Evolutionary conservation across 2,888 invertebrate species (phyloP).

Genomic region (Pristionchus mayeri): DNA sequence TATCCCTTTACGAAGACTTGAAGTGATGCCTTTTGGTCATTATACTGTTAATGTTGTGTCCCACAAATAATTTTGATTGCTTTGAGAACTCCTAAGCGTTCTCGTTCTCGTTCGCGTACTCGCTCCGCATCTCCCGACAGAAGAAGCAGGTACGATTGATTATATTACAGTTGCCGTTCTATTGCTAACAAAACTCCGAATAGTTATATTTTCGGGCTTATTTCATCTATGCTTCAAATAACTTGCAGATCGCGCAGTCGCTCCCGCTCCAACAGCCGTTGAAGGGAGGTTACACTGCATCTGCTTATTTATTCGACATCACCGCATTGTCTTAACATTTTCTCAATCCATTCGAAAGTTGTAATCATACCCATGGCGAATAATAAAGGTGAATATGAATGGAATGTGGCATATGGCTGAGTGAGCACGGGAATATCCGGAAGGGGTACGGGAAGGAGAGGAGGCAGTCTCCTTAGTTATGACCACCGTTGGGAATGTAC

Average conservation of each 20-base stretch:
- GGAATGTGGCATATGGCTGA: conserved; percentile 24
- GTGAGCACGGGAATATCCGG: conserved; percentile 38
- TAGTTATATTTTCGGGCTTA: too few species aligned
- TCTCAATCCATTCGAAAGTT: background rate
- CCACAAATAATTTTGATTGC: background rate
- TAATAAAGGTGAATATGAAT: conserved; percentile 16
- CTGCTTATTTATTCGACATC: background rate
- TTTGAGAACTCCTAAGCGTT: conserved; percentile 17
- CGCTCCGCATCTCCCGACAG: conserved; percentile 45
- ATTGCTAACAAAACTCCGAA: too few species aligned
- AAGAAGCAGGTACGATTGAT: conserved; percentile 22
- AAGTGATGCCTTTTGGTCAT: background rate
- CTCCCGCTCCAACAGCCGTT: conserved; percentile 28
- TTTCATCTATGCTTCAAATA: background rate
- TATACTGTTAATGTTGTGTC: background rate
- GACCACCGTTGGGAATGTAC: conserved; percentile 78
- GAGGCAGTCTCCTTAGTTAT: background rate
- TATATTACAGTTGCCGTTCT: background rate
- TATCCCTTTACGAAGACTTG: background rate
- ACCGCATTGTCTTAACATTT: background rate
- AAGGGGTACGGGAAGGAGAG: conserved; percentile 23
- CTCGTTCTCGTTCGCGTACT: conserved; percentile 50
- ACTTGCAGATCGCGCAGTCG: conserved; percentile 15
- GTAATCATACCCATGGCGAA: conserved; percentile 20
- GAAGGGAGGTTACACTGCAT: background rate